Percentiles rank a stretch among this genome's conserved stretches.
These are phyloP conservation scores for Drosophila neonasuta DNA, from an alignment of 2,888 invertebrate genomes.

Conservation along the genomic window DNA sequence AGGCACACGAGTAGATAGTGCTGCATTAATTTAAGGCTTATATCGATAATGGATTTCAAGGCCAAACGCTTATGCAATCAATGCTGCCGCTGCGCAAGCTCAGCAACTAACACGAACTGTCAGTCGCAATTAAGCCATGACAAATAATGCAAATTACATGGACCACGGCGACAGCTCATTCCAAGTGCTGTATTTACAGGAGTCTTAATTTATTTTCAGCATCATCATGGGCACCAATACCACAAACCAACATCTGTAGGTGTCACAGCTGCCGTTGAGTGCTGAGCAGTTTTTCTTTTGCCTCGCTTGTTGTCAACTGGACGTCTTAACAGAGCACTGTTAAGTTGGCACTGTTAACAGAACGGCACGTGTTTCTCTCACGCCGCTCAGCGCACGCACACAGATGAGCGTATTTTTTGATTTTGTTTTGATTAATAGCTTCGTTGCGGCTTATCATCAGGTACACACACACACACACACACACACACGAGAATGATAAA, in stretches of 20 bases:
- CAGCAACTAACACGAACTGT: background rate
- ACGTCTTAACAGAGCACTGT: conserved; percentile 52
- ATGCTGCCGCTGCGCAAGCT: background rate
- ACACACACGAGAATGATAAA: conserved; percentile 19
- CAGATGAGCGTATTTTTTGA: conserved; percentile 56
- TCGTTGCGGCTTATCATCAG: conserved; percentile 68
- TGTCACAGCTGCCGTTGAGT: background rate
- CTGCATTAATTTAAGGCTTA: conserved; percentile 7
- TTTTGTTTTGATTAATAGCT: conserved; percentile 79
- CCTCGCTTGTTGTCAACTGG: conserved; percentile 64
- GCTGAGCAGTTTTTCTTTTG: background rate
- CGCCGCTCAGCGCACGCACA: conserved; percentile 55
- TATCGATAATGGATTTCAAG: conserved; percentile 27
- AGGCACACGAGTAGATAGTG: background rate
- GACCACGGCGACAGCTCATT: background rate
- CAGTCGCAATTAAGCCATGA: conserved; percentile 1
- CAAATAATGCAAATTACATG: conserved; percentile 1
- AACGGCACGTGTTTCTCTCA: conserved; percentile 80
- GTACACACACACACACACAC: conserved; percentile 22
- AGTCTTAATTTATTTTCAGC: conserved; percentile 43
- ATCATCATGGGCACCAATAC: background rate
- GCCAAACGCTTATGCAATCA: conserved; percentile 13
- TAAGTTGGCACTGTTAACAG: conserved; percentile 50
- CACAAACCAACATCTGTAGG: background rate
- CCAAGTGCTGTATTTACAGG: conserved; percentile 1